Conservation (phyloP, 37 sponge, comb jelly and placozoan genomes). For the Axinella damicornis region DNA sequence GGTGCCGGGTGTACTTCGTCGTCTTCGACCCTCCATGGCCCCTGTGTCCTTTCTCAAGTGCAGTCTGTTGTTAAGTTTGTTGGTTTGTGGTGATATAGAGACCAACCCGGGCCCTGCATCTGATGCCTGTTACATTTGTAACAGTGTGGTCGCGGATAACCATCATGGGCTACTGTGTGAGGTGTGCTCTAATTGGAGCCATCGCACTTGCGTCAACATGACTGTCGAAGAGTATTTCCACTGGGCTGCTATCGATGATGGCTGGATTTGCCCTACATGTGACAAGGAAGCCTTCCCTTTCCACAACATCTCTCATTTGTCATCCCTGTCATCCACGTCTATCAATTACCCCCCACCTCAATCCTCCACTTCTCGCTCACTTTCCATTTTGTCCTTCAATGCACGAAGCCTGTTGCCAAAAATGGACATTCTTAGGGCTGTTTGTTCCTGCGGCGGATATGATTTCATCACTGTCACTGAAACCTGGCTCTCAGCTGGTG, state of each 20-base stretch:
- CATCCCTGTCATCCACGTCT: too few species aligned
- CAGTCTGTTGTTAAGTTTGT: neutral
- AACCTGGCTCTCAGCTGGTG: conserved; percentile 13
- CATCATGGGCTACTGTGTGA: neutral
- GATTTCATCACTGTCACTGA: neutral
- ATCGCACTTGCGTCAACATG: neutral
- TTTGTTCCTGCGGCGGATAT: neutral
- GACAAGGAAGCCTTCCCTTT: neutral
- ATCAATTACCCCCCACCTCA: too few species aligned
- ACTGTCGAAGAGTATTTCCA: neutral
- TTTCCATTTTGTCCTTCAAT: conserved; percentile 20
- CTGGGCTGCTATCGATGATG: neutral
- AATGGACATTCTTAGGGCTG: neutral
- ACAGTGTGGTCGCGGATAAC: neutral
- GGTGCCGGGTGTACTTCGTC: too few species aligned
- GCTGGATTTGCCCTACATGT: neutral
- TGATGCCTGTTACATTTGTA: neutral
- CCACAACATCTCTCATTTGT: neutral
- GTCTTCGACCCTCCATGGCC: too few species aligned
- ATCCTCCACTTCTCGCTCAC: too few species aligned
- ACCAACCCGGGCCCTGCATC: neutral
- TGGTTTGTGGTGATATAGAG: conserved; percentile 4
- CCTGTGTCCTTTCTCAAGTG: too few species aligned
- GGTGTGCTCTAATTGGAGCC: conserved; percentile 8
- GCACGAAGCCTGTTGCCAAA: conserved; percentile 3